Base-by-base conservation (phyloP, 37 sponge, comb jelly and placozoan genomes). In the Cliona cf. orientalis region DNA sequence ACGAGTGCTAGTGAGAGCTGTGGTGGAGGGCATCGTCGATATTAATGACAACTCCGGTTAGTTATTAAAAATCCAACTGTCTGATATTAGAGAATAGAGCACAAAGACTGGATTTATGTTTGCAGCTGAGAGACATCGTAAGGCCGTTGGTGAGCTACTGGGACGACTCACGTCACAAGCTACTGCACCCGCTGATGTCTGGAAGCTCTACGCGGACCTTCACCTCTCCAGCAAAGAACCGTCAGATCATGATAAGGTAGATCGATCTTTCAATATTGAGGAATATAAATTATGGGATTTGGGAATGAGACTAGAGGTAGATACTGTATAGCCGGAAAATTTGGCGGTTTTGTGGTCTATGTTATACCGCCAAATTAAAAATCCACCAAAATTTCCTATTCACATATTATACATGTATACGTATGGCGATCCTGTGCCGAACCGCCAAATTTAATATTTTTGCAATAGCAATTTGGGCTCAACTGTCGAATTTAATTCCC, bases 161-260 rank as follows among this genome's bases (percentile, higher is more conserved):
- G 88, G 73, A 0, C 66, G 84, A 32, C 23, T 78, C 28, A 57
- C 66, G 35, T 60, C 87, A 36, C 72, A 82, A 74, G 31, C 38
- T 23, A 75, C 91, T 17, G 43, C 38, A 12, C 43, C 14, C 42
- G 58, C 78, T 64, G 86, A 86, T n/a, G 58, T 91, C 42, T 91
- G 91, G 91, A 42, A 91, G 53, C 44, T 83, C 14, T 80, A 58
- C 42, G 82, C 92, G 28, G 39, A 84, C 49, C 80, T 69, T 55
- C 92, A 92, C 57, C 69, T 87, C 11, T 53, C 64, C 70, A 86
- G 91, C 43, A 35, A 31, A 21, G 75, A 71, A 21, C 11, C 58
- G 46, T 42, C 25, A 32, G 80, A 87, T 49, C 78, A 74, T 2
- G 79, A 78, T 35, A 91, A 87, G 92, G 92, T 87, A 21, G 0